Conservation (phyloP, 1,140 invertebrate genomes). For the Heliconius hewitsoni region DNA sequence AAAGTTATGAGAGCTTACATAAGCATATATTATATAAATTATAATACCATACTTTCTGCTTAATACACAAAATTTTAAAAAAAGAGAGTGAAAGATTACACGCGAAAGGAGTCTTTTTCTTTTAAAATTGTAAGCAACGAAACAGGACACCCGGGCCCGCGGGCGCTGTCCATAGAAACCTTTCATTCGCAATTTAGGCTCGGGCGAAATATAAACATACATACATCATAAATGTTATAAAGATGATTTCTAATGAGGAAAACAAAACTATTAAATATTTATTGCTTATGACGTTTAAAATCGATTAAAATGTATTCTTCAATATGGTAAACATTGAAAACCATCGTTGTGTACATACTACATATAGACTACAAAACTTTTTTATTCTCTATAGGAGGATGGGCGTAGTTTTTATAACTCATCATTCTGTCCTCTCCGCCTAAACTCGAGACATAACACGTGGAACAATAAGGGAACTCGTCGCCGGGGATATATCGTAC, state of each 20-base stretch:
- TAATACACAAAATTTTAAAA: neutral
- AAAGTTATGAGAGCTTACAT: neutral
- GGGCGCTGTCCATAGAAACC: conserved; percentile 7
- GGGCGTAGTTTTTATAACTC: neutral
- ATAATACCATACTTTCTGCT: neutral
- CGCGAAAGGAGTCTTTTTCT: conserved; percentile 7
- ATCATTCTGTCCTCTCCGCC: neutral
- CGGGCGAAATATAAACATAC: neutral
- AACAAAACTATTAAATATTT: conserved; percentile 7
- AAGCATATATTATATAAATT: neutral
- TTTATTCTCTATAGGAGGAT: too few relatives aligned
- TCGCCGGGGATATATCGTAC: neutral
- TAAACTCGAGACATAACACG: neutral
- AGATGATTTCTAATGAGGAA: neutral
- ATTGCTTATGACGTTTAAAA: neutral
- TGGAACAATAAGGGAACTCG: neutral
- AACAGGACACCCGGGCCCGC: conserved; percentile 2
- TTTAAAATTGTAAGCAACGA: neutral
- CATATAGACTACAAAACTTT: too few relatives aligned
- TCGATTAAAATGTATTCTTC: neutral
- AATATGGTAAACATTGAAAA: too few relatives aligned
- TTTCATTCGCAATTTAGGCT: neutral
- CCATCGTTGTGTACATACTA: too few relatives aligned
- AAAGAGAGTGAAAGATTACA: neutral
- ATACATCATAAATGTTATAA: neutral